A percentile compares a stretch with the other conserved stretches of the same genome.
Conservation (phyloP, 1,140 invertebrate genomes). For the Watersipora subatra region DNA sequence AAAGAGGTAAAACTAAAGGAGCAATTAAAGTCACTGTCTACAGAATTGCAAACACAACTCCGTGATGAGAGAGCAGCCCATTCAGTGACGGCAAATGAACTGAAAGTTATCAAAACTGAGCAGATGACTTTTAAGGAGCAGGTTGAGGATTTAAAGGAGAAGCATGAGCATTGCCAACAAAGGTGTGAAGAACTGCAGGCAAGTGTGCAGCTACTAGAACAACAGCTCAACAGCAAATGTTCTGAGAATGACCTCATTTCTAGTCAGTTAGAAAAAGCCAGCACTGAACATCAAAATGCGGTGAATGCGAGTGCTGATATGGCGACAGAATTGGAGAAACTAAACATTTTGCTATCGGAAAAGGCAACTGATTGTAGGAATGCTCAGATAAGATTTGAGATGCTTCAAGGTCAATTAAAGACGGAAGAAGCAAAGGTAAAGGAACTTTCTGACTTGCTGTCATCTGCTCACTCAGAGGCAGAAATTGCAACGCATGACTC, state of each 20-base stretch:
- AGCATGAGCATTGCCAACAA: not conserved
- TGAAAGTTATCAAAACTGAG: not conserved
- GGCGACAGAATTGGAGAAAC: not conserved
- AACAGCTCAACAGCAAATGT: not conserved
- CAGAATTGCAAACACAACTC: not conserved
- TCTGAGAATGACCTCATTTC: too few relatives aligned
- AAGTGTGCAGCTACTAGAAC: not conserved
- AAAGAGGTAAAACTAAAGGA: not conserved
- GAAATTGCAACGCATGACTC: too few relatives aligned
- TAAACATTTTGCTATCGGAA: not conserved
- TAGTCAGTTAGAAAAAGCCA: not conserved
- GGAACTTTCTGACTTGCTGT: not conserved
- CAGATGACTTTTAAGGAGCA: not conserved
- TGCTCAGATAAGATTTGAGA: not conserved
- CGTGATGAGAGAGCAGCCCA: not conserved
- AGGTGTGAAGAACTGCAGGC: not conserved
- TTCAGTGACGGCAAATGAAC: not conserved
- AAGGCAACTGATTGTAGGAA: not conserved
- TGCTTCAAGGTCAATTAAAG: not conserved
- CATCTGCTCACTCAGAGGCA: too few relatives aligned
- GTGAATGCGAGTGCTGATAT: not conserved
- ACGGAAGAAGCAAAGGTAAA: not conserved
- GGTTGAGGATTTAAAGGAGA: not conserved
- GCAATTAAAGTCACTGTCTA: not conserved
- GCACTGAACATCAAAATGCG: not conserved